These are phyloP conservation scores for Microcebus tavaratra DNA, from an alignment of 2,113 vertebrate genomes.

Conservation along the genomic window DNA sequence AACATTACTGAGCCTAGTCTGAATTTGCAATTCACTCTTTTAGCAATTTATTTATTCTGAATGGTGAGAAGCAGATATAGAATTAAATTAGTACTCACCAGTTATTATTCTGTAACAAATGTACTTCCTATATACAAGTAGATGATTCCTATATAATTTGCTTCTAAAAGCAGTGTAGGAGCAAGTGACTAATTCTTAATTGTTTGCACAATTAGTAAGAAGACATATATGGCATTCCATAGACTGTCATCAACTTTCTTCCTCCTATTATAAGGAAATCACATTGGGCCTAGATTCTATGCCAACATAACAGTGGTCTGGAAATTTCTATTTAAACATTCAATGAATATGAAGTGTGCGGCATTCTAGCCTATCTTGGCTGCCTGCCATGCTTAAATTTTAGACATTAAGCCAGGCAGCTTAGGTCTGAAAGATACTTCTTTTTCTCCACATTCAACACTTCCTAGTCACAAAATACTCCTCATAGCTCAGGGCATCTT, in stretches of 20 bases:
- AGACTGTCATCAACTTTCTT: background rate
- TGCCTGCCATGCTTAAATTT: background rate
- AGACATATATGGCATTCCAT: background rate
- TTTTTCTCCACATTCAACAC: background rate
- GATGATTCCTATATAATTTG: slow-evolving; percentile 53
- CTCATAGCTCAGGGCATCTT: background rate
- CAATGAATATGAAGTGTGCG: background rate
- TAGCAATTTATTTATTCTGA: slow-evolving; percentile 32
- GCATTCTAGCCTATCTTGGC: background rate
- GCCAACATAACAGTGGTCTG: background rate
- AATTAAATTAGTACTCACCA: slow-evolving; percentile 54
- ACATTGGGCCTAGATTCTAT: background rate
- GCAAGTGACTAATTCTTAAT: slow-evolving; percentile 50
- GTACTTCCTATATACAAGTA: slow-evolving; percentile 13
- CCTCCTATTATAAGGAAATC: slow-evolving; percentile 41
- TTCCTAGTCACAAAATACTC: background rate
- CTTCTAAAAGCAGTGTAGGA: slow-evolving; percentile 39
- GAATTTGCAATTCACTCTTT: background rate
- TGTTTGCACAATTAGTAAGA: slow-evolving; percentile 28
- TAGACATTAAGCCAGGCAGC: background rate
- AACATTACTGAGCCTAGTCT: background rate
- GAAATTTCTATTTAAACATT: slow-evolving; percentile 43
- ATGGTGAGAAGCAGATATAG: slow-evolving; percentile 20
- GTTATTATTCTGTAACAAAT: slow-evolving; percentile 50
- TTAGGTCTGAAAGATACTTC: background rate